These are phyloP conservation scores for Craniophora ligustri DNA, from an alignment of 2,888 invertebrate genomes.

Conservation along the genomic window DNA sequence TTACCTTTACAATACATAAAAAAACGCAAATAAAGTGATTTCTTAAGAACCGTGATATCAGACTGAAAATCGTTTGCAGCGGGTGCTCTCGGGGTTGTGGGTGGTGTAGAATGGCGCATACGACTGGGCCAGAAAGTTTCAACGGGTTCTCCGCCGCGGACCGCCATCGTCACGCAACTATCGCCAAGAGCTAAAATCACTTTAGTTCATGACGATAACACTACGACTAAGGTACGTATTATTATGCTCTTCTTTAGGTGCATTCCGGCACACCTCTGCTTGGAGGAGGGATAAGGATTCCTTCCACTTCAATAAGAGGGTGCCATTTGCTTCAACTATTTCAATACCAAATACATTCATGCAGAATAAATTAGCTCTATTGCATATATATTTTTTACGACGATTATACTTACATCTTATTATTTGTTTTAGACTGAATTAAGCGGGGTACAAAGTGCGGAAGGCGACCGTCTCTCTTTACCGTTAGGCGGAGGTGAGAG, in stretches of 20 bases:
- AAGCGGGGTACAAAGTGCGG: slow-evolving; percentile 74
- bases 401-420: background rate
- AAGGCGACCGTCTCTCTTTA: slow-evolving; percentile 75
- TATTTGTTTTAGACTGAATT: slow-evolving; percentile 70
- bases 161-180: slow-evolving; percentile 80
- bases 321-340: too few relatives aligned
- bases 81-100: slow-evolving; percentile 82
- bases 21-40: background rate
- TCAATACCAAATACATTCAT: too few relatives aligned
- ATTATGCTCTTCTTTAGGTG: too few relatives aligned
- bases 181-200: slow-evolving; percentile 81
- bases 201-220: slow-evolving; percentile 79
- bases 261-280: too few relatives aligned
- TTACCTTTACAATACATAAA: too few relatives aligned
- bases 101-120: slow-evolving; percentile 83
- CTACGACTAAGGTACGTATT: slow-evolving; percentile 72
- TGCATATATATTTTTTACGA: background rate
- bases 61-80: slow-evolving; percentile 60
- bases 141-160: slow-evolving; percentile 75
- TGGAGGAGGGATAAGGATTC: too few relatives aligned
- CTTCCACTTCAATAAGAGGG: too few relatives aligned
- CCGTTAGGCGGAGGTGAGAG: slow-evolving; percentile 82
- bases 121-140: slow-evolving; percentile 78
- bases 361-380: background rate
- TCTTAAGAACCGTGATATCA: background rate